These are phyloP conservation scores for Neotoma lepida DNA, from an alignment of 2,113 vertebrate genomes.

Conservation along the genomic window DNA sequence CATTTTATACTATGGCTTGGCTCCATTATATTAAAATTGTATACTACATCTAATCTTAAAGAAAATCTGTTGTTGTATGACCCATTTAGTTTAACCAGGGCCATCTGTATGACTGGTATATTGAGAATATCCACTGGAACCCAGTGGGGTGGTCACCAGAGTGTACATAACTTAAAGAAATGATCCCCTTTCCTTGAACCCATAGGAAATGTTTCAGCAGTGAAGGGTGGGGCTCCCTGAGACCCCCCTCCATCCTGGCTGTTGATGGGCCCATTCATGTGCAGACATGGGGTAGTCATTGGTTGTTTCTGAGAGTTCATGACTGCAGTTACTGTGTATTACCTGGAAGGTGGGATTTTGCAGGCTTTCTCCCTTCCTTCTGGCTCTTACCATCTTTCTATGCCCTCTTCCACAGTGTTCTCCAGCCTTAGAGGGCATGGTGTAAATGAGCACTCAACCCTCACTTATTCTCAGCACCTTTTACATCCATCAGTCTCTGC, in stretches of 20 bases:
- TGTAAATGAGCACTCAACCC: neutral
- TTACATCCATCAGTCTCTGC: neutral
- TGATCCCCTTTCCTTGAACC: neutral
- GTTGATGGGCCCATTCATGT: neutral
- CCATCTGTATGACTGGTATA: neutral
- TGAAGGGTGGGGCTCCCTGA: neutral
- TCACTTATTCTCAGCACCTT: neutral
- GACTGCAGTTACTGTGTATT: neutral
- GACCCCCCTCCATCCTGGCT: neutral
- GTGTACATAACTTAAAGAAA: neutral
- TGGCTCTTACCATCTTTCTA: neutral
- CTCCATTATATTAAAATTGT: constrained; percentile 59
- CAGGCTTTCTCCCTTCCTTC: neutral
- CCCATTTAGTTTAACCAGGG: neutral
- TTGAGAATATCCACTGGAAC: neutral
- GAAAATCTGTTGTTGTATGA: constrained; percentile 15
- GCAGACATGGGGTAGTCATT: neutral
- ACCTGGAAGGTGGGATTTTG: neutral
- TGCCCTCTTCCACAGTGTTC: neutral
- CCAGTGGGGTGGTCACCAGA: neutral
- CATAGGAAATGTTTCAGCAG: neutral
- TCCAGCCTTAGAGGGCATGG: neutral
- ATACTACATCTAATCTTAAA: constrained; percentile 26
- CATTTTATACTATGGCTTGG: neutral
- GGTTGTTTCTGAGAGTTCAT: neutral